These are phyloP conservation scores for Papilio aristodemus DNA, from an alignment of 1,140 invertebrate genomes.

Conservation along the genomic window DNA sequence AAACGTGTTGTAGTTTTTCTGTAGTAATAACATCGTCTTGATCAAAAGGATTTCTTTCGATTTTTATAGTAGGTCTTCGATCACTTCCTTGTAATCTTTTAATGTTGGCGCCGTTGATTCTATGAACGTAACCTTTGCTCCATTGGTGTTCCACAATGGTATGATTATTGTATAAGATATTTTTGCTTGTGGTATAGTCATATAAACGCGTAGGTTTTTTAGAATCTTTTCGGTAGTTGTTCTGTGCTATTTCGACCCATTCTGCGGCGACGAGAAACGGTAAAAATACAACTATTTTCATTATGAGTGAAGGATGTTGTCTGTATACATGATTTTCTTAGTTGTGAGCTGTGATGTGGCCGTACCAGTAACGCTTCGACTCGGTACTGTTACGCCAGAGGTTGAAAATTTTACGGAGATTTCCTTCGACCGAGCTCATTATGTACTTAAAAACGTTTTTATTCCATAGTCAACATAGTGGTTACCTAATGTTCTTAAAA, in stretches of 20 bases:
- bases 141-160: conserved; percentile 37
- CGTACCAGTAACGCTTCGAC: conserved; percentile 28
- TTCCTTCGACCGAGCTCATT: too few relatives aligned
- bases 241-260: conserved; percentile 71
- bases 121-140: conserved; percentile 48
- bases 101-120: conserved; percentile 48
- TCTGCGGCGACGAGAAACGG: conserved; percentile 45
- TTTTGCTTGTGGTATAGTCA: conserved; percentile 31
- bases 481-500: too few relatives aligned
- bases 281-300: conserved; percentile 49
- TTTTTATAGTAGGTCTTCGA: conserved; percentile 43
- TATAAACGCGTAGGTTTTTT: conserved; percentile 7
- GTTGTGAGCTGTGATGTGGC: conserved; percentile 44
- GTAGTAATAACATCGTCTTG: not conserved
- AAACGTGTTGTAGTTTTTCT: not conserved
- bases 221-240: conserved; percentile 52
- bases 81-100: conserved; percentile 44
- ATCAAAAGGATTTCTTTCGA: conserved; percentile 25
- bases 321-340: conserved; percentile 29
- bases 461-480: too few relatives aligned
- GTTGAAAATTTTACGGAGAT: conserved; percentile 37
- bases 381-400: conserved; percentile 44
- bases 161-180: conserved; percentile 40
- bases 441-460: too few relatives aligned
- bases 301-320: conserved; percentile 34